Conservation (phyloP, 2,888 invertebrate genomes). For the Trissoscelio sp. region DNA sequence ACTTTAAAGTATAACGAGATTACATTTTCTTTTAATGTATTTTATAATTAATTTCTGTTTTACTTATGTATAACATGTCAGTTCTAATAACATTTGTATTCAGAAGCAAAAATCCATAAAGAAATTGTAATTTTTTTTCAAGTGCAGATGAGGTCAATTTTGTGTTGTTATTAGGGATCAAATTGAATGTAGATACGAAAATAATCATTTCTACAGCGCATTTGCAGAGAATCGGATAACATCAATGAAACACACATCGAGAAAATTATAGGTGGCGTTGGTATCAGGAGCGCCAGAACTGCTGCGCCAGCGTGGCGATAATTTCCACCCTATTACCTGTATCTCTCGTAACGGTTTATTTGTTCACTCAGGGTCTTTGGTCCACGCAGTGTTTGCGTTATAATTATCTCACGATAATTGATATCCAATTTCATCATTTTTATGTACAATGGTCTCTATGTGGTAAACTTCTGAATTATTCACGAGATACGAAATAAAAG, state of each 20-base stretch:
- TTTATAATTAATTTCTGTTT: no score
- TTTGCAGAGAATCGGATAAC: conserved; percentile 17
- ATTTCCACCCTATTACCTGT: conserved; percentile 77
- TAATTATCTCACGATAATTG: conserved; percentile 78
- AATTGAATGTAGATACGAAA: conserved; percentile 34
- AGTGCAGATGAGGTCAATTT: conserved; percentile 3
- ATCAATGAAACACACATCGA: conserved; percentile 71
- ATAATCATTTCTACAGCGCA: conserved; percentile 21
- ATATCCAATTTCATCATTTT: conserved; percentile 75
- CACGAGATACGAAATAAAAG: conserved; percentile 12
- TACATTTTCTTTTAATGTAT: no score
- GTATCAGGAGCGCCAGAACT: conserved; percentile 33
- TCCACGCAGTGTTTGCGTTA: conserved; percentile 73
- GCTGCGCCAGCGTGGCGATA: conserved; percentile 64
- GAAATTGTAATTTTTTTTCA: no score
- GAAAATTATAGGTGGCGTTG: conserved; percentile 72
- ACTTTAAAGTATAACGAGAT: no score
- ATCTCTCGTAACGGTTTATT: conserved; percentile 77
- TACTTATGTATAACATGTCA: no score
- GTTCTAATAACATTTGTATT: no score
- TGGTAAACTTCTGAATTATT: conserved; percentile 33
- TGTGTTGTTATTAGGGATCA: background rate
- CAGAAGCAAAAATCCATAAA: no score
- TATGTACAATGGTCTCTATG: conserved; percentile 12
- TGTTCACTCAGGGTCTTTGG: conserved; percentile 71